Percentiles rank a stretch among this genome's conserved stretches.
phyloP scores from a whole-genome alignment of 1,140 invertebrate species.

The Melitaea cinxia region DNA sequence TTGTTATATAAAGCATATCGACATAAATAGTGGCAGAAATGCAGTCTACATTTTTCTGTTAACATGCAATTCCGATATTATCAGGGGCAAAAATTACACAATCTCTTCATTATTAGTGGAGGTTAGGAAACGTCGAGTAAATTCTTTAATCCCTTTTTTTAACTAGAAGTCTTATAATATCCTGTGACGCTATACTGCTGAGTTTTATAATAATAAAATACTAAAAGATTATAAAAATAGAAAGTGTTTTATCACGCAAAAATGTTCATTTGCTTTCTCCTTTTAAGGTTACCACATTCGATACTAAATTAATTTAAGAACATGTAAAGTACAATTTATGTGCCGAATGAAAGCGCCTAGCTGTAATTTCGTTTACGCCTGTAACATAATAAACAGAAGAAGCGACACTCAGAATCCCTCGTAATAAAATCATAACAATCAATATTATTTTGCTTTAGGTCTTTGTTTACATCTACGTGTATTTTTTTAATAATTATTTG shows the following conservation, averaged over 20 bases:
- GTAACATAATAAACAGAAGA: slow-evolving; percentile 45
- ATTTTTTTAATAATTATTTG: neutral
- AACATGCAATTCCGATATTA: no score
- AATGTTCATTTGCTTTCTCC: slow-evolving; percentile 3
- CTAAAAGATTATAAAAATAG: neutral
- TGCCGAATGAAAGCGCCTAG: slow-evolving; percentile 35
- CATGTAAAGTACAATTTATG: slow-evolving; percentile 42
- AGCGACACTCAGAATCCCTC: slow-evolving; percentile 20
- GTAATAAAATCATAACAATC: slow-evolving; percentile 48
- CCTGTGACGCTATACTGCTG: no score
- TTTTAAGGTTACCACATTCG: slow-evolving; percentile 36
- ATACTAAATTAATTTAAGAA: slow-evolving; percentile 42
- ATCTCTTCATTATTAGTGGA: no score
- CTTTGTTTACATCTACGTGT: neutral
- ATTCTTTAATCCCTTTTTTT: no score
- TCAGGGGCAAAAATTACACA: no score
- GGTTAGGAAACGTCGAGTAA: no score
- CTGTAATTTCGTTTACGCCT: slow-evolving; percentile 46
- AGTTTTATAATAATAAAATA: no score
- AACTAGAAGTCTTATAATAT: no score
- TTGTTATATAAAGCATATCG: no score
- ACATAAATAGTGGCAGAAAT: no score
- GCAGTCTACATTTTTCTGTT: no score
- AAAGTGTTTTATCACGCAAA: neutral
- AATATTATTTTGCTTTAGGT: slow-evolving; percentile 29